These are phyloP conservation scores for Cheiracanthium punctorium DNA, from an alignment of 2,888 invertebrate species.

Conservation along the genomic window DNA sequence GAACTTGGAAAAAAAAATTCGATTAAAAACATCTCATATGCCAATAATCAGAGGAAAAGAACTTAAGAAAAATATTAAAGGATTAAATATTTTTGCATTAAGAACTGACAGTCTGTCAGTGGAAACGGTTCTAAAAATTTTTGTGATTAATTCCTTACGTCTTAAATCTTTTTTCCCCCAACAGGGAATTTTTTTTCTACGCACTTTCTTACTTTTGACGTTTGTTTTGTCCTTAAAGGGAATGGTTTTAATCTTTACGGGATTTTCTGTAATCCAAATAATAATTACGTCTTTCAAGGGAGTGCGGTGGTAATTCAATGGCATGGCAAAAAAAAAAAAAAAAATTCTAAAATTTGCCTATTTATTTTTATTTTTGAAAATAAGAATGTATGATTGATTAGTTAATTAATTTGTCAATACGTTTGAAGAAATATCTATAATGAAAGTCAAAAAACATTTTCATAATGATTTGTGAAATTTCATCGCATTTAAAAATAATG, in stretches of 20 bases:
- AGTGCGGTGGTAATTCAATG: not conserved
- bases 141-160: slow-evolving; percentile 25
- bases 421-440: too few species aligned
- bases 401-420: too few species aligned
- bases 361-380: too few species aligned
- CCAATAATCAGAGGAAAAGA: slow-evolving; percentile 54
- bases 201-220: slow-evolving; percentile 16
- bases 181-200: slow-evolving; percentile 14
- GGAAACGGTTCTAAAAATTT: slow-evolving; percentile 15
- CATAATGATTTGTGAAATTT: too few species aligned
- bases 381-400: too few species aligned
- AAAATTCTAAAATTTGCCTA: too few species aligned
- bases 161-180: slow-evolving; percentile 16
- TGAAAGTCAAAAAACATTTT: too few species aligned
- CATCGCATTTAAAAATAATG: too few species aligned
- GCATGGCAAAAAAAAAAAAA: not conserved
- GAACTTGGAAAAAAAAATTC: slow-evolving; percentile 24
- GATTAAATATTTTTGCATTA: slow-evolving; percentile 53
- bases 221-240: slow-evolving; percentile 21
- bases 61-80: slow-evolving; percentile 48
- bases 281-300: slow-evolving; percentile 10
- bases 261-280: slow-evolving; percentile 21
- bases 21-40: slow-evolving; percentile 55
- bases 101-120: slow-evolving; percentile 57
- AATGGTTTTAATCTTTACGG: slow-evolving; percentile 45